phyloP scores from a whole-genome alignment of 2,888 invertebrate species.

The Itoplectis maculator region DNA sequence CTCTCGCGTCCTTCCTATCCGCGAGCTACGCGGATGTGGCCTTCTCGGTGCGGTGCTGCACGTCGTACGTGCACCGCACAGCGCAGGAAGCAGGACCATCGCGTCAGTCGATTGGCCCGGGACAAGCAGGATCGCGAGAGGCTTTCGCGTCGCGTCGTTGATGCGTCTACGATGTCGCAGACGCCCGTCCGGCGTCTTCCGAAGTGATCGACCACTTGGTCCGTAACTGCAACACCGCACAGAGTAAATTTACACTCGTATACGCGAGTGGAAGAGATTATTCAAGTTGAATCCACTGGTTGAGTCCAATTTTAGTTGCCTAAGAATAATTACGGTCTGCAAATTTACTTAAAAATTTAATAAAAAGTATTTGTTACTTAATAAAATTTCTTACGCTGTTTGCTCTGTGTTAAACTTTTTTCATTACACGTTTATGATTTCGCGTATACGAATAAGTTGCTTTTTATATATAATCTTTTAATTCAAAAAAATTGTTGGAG shows the following conservation, averaged over 20 bases:
- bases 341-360: too few species aligned
- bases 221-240: not conserved
- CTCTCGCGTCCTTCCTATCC: conserved; percentile 28
- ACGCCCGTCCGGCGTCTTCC: not conserved
- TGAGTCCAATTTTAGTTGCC: too few species aligned
- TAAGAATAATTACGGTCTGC: too few species aligned
- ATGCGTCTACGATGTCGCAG: not conserved
- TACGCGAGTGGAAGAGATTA: too few species aligned
- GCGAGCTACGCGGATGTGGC: not conserved
- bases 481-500: not conserved
- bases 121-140: not conserved
- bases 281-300: too few species aligned
- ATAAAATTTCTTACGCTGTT: too few species aligned
- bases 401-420: not conserved
- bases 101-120: conserved; percentile 43
- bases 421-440: too few species aligned
- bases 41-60: not conserved
- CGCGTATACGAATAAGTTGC: not conserved
- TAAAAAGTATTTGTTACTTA: too few species aligned
- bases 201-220: not conserved
- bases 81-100: conserved; percentile 1
- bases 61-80: not conserved
- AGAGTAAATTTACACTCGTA: not conserved
- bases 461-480: not conserved
- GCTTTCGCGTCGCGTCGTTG: conserved; percentile 14